Conservation (phyloP, 1,140 invertebrate species). For the Homalodisca vitripennis region DNA sequence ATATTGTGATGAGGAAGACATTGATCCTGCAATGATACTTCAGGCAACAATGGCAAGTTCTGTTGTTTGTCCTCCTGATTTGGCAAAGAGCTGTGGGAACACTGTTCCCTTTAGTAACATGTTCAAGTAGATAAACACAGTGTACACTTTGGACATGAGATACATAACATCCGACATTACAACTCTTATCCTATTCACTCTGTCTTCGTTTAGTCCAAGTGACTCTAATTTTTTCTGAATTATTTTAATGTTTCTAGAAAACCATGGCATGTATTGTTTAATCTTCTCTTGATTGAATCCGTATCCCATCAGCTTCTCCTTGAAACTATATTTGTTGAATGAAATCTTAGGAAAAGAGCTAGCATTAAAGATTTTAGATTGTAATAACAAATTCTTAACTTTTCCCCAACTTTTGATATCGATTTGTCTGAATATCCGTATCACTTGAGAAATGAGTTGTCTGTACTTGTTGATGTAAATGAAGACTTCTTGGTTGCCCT, state of each 20-base stretch:
- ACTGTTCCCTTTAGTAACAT: neutral
- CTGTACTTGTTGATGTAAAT: constrained; percentile 7
- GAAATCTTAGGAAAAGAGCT: neutral
- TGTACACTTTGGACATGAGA: neutral
- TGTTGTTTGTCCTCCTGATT: too few species aligned
- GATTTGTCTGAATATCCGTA: neutral
- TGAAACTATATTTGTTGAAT: neutral
- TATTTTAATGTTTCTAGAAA: neutral
- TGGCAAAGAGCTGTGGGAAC: neutral
- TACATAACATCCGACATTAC: neutral
- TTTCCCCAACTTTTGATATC: neutral
- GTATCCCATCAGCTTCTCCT: neutral
- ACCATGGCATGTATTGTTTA: neutral
- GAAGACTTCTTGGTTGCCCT: constrained; percentile 3
- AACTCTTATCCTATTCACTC: neutral
- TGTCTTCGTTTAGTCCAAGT: neutral
- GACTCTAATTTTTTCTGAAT: neutral
- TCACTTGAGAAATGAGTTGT: neutral
- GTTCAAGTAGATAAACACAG: neutral
- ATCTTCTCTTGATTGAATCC: constrained; percentile 4
- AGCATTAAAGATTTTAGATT: neutral
- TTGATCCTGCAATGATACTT: too few species aligned
- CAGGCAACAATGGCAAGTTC: too few species aligned
- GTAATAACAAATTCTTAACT: neutral
- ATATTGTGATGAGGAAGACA: too few species aligned